Conservation (phyloP, 2,797 vertebrate genomes). For the Phrynocephalus guinanensis region DNA sequence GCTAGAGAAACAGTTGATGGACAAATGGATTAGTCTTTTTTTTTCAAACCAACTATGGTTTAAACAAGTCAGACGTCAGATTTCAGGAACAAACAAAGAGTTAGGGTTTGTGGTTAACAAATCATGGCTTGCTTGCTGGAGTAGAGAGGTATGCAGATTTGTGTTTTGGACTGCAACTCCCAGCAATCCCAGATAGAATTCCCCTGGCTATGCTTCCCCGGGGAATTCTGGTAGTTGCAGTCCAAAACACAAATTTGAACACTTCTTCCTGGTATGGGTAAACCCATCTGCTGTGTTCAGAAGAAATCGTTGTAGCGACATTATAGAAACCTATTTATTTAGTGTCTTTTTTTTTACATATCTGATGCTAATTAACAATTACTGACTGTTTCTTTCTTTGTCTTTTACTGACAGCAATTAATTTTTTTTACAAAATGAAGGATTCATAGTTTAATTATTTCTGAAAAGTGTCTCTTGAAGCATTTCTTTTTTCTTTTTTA, state of each 20-base stretch:
- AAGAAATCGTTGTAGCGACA: not conserved
- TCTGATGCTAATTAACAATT: not conserved
- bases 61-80: not conserved
- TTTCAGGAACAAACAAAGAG: not conserved
- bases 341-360: not conserved
- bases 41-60: not conserved
- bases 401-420: constrained; percentile 6
- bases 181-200: too few relatives aligned
- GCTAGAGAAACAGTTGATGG: not conserved
- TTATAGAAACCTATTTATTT: constrained; percentile 3
- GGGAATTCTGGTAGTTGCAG: too few relatives aligned
- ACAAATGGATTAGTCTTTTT: too few relatives aligned
- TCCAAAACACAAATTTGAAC: too few relatives aligned
- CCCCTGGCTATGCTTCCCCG: too few relatives aligned
- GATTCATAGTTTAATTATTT: constrained; percentile 5
- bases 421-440: not conserved
- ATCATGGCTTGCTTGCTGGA: not conserved
- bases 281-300: not conserved
- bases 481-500: constrained; percentile 26
- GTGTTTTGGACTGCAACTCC: too few relatives aligned
- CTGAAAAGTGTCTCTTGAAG: constrained; percentile 18
- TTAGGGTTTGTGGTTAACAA: not conserved
- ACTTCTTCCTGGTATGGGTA: not conserved
- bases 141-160: too few relatives aligned
- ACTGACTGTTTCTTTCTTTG: not conserved